Evolutionary conservation across 2,888 invertebrate genomes (phyloP).

Genomic region (Netelia fuscicornis): DNA sequence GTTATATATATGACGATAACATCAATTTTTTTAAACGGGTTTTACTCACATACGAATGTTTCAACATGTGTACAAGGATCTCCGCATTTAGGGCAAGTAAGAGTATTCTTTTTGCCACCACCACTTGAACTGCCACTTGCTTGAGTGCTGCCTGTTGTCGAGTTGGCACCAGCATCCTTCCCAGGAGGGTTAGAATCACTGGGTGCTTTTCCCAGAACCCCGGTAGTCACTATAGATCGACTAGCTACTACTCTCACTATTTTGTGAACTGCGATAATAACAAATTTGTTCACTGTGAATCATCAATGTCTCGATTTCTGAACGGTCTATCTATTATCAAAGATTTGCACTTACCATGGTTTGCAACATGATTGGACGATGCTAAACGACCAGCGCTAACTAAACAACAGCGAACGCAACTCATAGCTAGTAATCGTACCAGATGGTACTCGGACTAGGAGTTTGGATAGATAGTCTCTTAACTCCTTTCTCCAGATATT

Average conservation of each 20-base stretch:
- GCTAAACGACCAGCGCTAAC: slow-evolving; percentile 82
- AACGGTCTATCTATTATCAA: background rate
- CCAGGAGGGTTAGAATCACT: slow-evolving; percentile 80
- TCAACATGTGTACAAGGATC: slow-evolving; percentile 99
- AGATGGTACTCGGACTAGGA: background rate
- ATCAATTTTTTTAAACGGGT: background rate
- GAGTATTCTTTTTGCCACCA: slow-evolving; percentile 90
- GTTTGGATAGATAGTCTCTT: background rate
- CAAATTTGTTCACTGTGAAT: slow-evolving; percentile 12
- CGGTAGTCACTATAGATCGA: slow-evolving; percentile 78
- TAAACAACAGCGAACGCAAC: slow-evolving; percentile 83
- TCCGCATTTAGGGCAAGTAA: slow-evolving; percentile 98
- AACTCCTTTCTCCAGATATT: background rate
- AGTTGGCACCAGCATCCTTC: slow-evolving; percentile 75
- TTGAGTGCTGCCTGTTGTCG: slow-evolving; percentile 69
- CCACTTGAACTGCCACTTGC: slow-evolving; percentile 85
- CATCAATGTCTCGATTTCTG: background rate
- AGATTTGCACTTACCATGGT: slow-evolving; percentile 78
- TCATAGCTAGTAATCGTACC: slow-evolving; percentile 74
- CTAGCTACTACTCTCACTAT: slow-evolving; percentile 80
- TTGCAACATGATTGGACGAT: slow-evolving; percentile 80
- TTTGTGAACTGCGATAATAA: slow-evolving; percentile 78
- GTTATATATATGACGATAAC: too few relatives aligned
- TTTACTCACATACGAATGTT: slow-evolving; percentile 94
- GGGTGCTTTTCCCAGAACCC: slow-evolving; percentile 79